Base-by-base conservation (phyloP, 2,797 vertebrate genomes). In the Valencia hispanica region DNA sequence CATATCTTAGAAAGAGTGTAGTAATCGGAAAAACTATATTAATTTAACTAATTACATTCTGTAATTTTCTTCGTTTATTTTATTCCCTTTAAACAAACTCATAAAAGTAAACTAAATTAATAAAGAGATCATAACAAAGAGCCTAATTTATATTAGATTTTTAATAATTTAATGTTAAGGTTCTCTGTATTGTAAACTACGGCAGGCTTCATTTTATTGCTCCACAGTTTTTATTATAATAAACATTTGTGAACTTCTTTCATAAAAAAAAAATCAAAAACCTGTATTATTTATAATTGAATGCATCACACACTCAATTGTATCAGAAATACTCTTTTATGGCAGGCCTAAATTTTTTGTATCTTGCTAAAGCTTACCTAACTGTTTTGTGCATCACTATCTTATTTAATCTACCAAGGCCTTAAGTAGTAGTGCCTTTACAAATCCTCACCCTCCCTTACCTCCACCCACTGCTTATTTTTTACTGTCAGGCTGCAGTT, bases 401-500 rank as follows among this genome's bases (percentile, higher is more conserved):
- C 8, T 32, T 61, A 61, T 32, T 61, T 61, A 34, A 61, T 25
- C 47, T 70, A 36, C 30, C 7, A 3, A 10, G 32, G 48, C 48
- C 25, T 71, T 71, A 50, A 41, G 48, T 34, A 43, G 36, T 4
- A 34, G 9, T 20, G 17, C 30, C 20, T n/a, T 57, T 55, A 30
- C 45, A 81, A n/a, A 68, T 61, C 7, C 20, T 0, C 0, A 0
- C 39, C 25, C 55, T 74, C 25, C 12, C 61, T 73, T 66, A 69
- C 39, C 48, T 61, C 39, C 27, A 74, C 32, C 43, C 15, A 43
- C 5, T 0, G 25, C 0, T 53, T 25, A 32, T 89, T 70, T 7
- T 76, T 86, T 12, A 86, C 4, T 51, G 61, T 85, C 78, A 45
- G 25, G 32, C 48, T 32, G 12, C 59, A 72, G 34, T 12, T 47